Percentiles rank a stretch among this genome's conserved stretches.
Conservation (phyloP, 2,888 invertebrate genomes). For the Chrysotoxum bicinctum region DNA sequence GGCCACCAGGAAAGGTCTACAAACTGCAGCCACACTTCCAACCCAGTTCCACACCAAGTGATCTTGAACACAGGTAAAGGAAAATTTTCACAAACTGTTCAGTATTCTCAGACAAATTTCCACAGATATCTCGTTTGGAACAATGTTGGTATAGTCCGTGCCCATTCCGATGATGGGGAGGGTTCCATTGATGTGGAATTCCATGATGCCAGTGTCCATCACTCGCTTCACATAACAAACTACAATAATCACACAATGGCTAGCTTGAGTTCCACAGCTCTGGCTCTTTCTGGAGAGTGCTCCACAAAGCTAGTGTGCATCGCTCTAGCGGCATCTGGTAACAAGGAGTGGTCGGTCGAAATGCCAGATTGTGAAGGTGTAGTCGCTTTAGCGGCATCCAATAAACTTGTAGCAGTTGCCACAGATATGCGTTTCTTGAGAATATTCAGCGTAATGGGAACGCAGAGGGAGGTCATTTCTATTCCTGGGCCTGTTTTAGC, state of each 20-base stretch:
- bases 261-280: slow-evolving; percentile 89
- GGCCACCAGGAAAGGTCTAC: slow-evolving; percentile 78
- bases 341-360: slow-evolving; percentile 93
- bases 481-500: slow-evolving; percentile 89
- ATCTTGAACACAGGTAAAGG: slow-evolving; percentile 88
- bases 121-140: slow-evolving; percentile 91
- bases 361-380: slow-evolving; percentile 91
- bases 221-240: slow-evolving; percentile 94
- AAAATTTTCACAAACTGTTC: background rate
- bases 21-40: slow-evolving; percentile 93
- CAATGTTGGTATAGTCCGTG: slow-evolving; percentile 93
- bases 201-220: slow-evolving; percentile 94
- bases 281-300: slow-evolving; percentile 89
- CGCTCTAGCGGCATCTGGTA: slow-evolving; percentile 87
- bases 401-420: slow-evolving; percentile 89
- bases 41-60: slow-evolving; percentile 92
- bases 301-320: slow-evolving; percentile 89
- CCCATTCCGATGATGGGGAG: slow-evolving; percentile 88
- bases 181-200: slow-evolving; percentile 97
- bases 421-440: slow-evolving; percentile 89
- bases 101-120: background rate
- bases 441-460: slow-evolving; percentile 93
- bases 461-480: slow-evolving; percentile 89
- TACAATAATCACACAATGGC: slow-evolving; percentile 93
- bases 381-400: slow-evolving; percentile 86